Percentiles rank a stretch among this genome's conserved stretches.
These are phyloP conservation scores for Athrips mouffetella DNA, from an alignment of 2,888 invertebrate genomes.

Conservation along the genomic window DNA sequence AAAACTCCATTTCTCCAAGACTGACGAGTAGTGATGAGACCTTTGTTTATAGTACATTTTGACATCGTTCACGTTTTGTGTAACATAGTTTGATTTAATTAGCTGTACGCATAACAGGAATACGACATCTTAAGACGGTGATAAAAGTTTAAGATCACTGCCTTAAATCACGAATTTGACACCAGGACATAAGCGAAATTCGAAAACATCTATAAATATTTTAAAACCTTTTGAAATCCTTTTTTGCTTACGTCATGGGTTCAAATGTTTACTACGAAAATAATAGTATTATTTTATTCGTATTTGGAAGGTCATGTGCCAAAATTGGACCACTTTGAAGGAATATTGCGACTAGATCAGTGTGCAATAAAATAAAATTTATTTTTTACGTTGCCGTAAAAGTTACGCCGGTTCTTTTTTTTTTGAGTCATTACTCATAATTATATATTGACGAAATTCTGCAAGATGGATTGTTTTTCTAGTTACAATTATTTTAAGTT, in stretches of 20 bases:
- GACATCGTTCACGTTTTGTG: neutral
- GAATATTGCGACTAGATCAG: conserved; percentile 37
- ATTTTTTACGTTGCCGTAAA: neutral
- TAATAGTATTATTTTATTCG: conserved; percentile 59
- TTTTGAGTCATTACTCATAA: neutral
- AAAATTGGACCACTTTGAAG: conserved; percentile 62
- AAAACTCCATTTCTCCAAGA: neutral
- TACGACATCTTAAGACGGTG: conserved; percentile 3
- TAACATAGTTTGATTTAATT: neutral
- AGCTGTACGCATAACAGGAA: conserved; percentile 8
- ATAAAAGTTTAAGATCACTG: conserved; percentile 1
- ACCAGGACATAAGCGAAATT: conserved; percentile 11
- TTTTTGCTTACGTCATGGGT: conserved; percentile 1
- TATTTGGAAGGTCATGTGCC: conserved; percentile 61
- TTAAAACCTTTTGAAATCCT: neutral
- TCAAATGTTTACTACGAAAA: conserved; percentile 8
- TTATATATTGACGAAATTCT: conserved; percentile 13
- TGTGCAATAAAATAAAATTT: conserved; percentile 27
- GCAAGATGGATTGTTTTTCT: conserved; percentile 7
- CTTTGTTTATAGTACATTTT: neutral
- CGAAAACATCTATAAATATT: neutral
- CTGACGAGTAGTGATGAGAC: neutral
- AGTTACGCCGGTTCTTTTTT: conserved; percentile 7
- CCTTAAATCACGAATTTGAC: conserved; percentile 2
- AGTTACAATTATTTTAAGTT: conserved; percentile 10